Evolutionary conservation across 1,140 invertebrate genomes (phyloP), one percentile per base, ranked within the genome.

Genomic region (Leptinotarsa lineolata): DNA sequence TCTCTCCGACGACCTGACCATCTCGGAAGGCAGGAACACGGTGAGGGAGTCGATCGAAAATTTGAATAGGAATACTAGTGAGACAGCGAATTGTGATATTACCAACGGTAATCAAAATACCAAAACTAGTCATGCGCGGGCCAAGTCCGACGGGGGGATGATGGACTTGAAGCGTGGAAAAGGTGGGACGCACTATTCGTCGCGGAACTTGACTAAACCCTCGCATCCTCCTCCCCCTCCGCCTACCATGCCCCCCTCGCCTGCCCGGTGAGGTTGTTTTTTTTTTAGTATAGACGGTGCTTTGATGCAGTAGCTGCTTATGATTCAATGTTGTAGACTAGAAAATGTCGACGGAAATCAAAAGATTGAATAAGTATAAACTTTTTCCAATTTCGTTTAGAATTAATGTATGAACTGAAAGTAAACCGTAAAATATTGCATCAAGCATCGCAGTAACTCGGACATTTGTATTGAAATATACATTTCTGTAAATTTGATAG

Each of bases 171-270:
- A 72, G 20, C 65, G 66, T 5, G 65, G 48, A 11, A 64, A 22
- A 59, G 21, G 54, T 21, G n/a, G 45, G 61, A 24, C 54, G 64
- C 24, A 74, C 39, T 64, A 72, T 21, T 78, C 82, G 39, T 78
- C 83, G 13, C 68, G 81, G 54, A 79, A 76, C 72, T 73, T 83
- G 71, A 82, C 74, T 69, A 84, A 84, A 76, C 82, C 83, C 4
- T 81, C 83, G 12, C 80, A 83, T 63, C 83, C 83, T 13, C 83
- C 83, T 4, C 83, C 83, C 5, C 83, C 83, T 21, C 83, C 83
- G 18, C 83, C 83, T 6, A 15, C 48, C n/a, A 13, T 54, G 5
- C 83, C 83, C 11, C 83, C 83, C 16, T 83, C 83, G 20, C 83
- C 83, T 4, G 4, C 48, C n/a, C 15, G 15, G 15, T 24, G 60